Evolutionary conservation across 2,113 vertebrate species (phyloP).

Genomic region (Lathamus discolor): DNA sequence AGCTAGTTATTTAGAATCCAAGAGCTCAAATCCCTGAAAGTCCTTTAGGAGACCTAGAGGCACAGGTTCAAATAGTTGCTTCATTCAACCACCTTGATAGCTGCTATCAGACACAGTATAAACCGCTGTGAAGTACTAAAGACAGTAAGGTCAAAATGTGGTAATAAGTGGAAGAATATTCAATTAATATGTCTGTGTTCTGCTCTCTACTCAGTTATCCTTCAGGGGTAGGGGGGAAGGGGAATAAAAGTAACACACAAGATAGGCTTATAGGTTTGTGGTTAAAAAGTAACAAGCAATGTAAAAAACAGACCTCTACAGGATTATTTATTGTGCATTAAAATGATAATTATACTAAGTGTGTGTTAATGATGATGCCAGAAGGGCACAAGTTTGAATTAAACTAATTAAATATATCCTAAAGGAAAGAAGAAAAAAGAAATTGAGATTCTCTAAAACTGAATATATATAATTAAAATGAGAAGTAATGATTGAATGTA

Average conservation of each 20-base stretch:
- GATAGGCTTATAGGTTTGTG: background rate
- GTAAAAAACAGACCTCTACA: background rate
- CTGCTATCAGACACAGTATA: background rate
- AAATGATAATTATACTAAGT: conserved; percentile 34
- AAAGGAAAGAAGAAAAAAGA: background rate
- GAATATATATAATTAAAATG: conserved; percentile 31
- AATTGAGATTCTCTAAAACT: background rate
- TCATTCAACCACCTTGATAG: background rate
- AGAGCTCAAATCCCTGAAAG: background rate
- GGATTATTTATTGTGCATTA: conserved; percentile 34
- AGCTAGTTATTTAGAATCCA: background rate
- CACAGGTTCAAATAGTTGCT: background rate
- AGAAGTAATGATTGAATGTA: background rate
- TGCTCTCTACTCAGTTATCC: background rate
- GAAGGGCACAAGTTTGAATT: conserved; percentile 15
- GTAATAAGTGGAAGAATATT: background rate
- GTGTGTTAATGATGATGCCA: conserved; percentile 34
- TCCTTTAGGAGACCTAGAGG: background rate
- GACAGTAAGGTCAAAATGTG: background rate
- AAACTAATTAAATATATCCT: conserved; percentile 61
- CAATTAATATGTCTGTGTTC: background rate
- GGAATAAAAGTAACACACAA: background rate
- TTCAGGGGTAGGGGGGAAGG: background rate
- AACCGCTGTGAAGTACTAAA: background rate
- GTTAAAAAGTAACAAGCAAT: background rate